Evolutionary conservation across 2,888 invertebrate genomes (phyloP).

Genomic region (Cremastobaeus sp.): DNA sequence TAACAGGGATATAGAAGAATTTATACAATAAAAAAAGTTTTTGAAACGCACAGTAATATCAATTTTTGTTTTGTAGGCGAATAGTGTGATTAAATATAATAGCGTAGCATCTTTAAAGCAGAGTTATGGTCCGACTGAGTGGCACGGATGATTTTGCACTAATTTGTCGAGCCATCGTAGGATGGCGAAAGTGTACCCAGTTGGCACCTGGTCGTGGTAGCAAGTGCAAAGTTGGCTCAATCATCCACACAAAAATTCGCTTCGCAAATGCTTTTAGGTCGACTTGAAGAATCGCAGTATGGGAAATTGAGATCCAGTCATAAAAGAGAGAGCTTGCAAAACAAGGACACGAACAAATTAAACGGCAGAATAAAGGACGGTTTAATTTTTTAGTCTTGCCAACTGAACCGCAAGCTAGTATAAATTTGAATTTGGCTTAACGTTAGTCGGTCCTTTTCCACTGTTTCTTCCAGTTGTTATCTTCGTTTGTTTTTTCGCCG

Average conservation of each 20-base stretch:
- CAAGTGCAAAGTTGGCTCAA: constrained; percentile 30
- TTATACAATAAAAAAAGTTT: constrained; percentile 7
- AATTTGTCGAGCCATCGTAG: constrained; percentile 40
- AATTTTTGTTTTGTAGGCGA: too few relatives aligned
- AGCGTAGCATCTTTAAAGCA: constrained; percentile 20
- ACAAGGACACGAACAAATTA: background rate
- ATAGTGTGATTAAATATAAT: constrained; percentile 57
- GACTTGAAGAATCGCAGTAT: constrained; percentile 13
- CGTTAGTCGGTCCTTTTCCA: constrained; percentile 15
- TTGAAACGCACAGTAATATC: too few relatives aligned
- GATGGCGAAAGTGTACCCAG: constrained; percentile 37
- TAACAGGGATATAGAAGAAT: too few relatives aligned
- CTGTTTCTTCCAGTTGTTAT: constrained; percentile 30
- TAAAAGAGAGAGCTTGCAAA: background rate
- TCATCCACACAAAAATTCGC: constrained; percentile 30
- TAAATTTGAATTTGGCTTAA: constrained; percentile 65
- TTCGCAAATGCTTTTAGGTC: constrained; percentile 15
- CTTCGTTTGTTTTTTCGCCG: constrained; percentile 36
- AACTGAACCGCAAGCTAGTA: constrained; percentile 59
- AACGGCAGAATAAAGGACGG: background rate
- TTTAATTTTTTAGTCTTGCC: constrained; percentile 43
- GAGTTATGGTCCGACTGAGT: constrained; percentile 44
- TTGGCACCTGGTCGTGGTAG: constrained; percentile 45
- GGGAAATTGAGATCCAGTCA: constrained; percentile 29
- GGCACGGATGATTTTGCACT: constrained; percentile 45